A percentile compares a stretch with the other conserved stretches of the same genome.
These are phyloP conservation scores for Myiotriccus ornatus DNA, from an alignment of 2,797 vertebrate species.

Conservation along the genomic window DNA sequence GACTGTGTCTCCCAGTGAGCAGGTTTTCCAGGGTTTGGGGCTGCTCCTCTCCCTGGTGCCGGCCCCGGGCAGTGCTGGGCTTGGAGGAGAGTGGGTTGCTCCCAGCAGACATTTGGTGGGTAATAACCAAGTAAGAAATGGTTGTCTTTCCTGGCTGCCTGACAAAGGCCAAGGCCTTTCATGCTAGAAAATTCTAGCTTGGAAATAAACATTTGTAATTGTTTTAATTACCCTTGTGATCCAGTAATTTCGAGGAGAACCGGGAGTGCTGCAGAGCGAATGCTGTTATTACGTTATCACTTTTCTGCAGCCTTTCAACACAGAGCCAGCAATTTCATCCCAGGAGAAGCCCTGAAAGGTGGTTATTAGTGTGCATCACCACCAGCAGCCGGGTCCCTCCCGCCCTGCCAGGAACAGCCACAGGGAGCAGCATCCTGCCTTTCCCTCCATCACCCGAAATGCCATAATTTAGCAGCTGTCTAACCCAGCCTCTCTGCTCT, in stretches of 20 bases:
- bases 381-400: neutral
- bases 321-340: constrained; percentile 68
- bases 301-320: constrained; percentile 58
- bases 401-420: neutral
- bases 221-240: constrained; percentile 73
- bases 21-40: neutral
- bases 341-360: constrained; percentile 38
- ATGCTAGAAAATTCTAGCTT: constrained; percentile 56
- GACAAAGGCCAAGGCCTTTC: constrained; percentile 37
- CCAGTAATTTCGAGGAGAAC: constrained; percentile 65
- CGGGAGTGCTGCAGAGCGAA: constrained; percentile 43
- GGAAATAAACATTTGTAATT: constrained; percentile 68
- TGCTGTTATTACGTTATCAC: constrained; percentile 75
- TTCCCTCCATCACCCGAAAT: neutral
- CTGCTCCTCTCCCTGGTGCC: fast-evolving
- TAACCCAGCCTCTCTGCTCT: neutral
- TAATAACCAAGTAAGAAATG: neutral
- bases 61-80: neutral
- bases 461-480: neutral
- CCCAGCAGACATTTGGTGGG: neutral
- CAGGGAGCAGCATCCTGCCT: neutral
- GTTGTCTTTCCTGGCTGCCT: constrained; percentile 17
- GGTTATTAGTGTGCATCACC: constrained; percentile 35
- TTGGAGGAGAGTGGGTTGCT: neutral
- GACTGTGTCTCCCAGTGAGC: neutral